A percentile compares a stretch with the other conserved stretches of the same genome.
These are phyloP conservation scores for Cosmia trapezina DNA, from an alignment of 2,888 invertebrate genomes.

Conservation along the genomic window DNA sequence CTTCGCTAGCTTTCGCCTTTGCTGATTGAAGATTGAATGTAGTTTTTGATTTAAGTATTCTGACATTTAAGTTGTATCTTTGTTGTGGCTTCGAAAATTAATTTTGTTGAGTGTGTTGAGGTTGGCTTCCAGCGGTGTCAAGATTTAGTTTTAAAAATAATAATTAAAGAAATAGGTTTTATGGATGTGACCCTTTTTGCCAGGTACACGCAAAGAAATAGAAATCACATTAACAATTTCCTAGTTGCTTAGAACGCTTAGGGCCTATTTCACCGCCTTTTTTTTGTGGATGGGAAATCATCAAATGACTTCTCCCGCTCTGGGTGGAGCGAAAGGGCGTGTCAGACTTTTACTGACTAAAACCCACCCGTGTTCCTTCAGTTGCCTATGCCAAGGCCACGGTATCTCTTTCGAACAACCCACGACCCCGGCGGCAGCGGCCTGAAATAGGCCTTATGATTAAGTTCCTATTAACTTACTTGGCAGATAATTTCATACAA, in stretches of 20 bases:
- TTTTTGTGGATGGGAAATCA: no score
- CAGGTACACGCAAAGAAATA: background rate
- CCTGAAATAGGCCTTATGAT: no score
- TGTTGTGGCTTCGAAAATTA: background rate
- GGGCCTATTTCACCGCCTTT: no score
- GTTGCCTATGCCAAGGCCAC: no score
- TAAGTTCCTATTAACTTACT: no score
- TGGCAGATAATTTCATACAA: no score
- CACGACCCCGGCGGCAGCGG: no score
- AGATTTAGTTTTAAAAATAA: background rate
- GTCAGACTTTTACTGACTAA: no score
- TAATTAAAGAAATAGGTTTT: background rate
- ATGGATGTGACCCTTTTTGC: background rate
- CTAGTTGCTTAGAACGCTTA: background rate
- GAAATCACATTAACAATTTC: background rate
- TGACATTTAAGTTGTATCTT: background rate
- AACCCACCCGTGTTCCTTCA: no score
- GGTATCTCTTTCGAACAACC: no score
- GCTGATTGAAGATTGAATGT: conserved; percentile 15
- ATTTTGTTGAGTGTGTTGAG: background rate
- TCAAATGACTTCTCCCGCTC: no score
- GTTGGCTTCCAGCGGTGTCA: background rate
- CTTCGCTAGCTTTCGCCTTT: conserved; percentile 46
- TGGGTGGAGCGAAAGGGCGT: no score
- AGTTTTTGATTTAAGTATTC: conserved; percentile 14